Conservation (phyloP, 1,140 invertebrate species). For the Drosophila kepulauana region DNA sequence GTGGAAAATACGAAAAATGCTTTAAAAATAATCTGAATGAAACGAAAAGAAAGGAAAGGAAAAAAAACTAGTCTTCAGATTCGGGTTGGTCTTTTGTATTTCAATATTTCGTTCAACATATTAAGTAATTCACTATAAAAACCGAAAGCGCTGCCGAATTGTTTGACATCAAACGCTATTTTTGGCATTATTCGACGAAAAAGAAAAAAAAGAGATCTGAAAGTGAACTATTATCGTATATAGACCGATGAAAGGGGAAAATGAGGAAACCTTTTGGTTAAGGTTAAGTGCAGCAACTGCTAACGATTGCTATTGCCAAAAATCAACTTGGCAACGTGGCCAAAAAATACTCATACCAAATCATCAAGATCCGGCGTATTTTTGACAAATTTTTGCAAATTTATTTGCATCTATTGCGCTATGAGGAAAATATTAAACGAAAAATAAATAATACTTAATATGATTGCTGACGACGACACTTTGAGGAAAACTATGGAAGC, state of each 20-base stretch:
- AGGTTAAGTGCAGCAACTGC: constrained; percentile 52
- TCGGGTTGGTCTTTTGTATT: constrained; percentile 12
- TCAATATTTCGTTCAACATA: constrained; percentile 43
- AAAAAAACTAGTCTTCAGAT: constrained; percentile 24
- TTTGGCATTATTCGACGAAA: constrained; percentile 24
- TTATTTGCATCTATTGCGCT: constrained; percentile 53
- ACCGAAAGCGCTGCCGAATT: constrained; percentile 23
- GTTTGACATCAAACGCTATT: constrained; percentile 57
- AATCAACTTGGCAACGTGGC: constrained; percentile 52
- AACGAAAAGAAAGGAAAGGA: too few relatives aligned
- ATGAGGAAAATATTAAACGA: neutral
- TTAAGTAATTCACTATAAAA: constrained; percentile 69
- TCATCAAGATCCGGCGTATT: constrained; percentile 19
- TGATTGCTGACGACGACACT: constrained; percentile 11
- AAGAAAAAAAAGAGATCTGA: constrained; percentile 13
- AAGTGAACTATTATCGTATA: constrained; percentile 13
- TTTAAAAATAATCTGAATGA: constrained; percentile 24
- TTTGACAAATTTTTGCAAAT: constrained; percentile 71
- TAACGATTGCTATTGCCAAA: constrained; percentile 20
- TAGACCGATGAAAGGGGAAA: neutral
- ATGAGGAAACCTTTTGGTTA: constrained; percentile 23
- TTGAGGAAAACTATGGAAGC: constrained; percentile 27
- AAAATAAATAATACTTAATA: neutral
- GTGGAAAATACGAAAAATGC: constrained; percentile 26
- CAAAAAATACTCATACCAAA: constrained; percentile 43